A percentile compares a stretch with the other conserved stretches of the same genome.
Evolutionary conservation across 2,888 invertebrate genomes (phyloP).

Genomic region (Tinea semifulvella): DNA sequence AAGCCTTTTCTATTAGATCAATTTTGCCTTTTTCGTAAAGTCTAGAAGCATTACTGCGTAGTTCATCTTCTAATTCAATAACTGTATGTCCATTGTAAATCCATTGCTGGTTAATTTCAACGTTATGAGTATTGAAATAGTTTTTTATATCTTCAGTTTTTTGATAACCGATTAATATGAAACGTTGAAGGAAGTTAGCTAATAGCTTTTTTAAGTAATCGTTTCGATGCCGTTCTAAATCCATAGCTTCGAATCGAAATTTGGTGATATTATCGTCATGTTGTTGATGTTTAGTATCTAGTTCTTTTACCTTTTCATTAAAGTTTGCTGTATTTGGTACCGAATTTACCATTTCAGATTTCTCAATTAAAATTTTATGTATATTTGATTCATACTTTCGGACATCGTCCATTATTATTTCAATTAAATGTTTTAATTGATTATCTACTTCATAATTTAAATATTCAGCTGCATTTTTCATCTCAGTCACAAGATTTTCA

Average conservation of each 20-base stretch:
- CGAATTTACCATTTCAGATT: constrained; percentile 18
- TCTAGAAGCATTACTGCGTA: constrained; percentile 19
- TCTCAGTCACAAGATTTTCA: constrained; percentile 25
- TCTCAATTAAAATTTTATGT: constrained; percentile 18
- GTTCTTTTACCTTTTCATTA: constrained; percentile 27
- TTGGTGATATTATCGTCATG: constrained; percentile 23
- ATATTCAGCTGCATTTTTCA: constrained; percentile 25
- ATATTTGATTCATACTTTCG: constrained; percentile 28
- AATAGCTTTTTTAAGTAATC: constrained; percentile 35
- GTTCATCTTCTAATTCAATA: constrained; percentile 36
- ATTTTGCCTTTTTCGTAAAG: constrained; percentile 21
- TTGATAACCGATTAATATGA: constrained; percentile 34
- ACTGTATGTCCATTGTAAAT: constrained; percentile 44
- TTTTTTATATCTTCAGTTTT: constrained; percentile 40
- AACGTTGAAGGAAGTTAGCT: constrained; percentile 36
- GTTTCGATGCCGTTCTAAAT: constrained; percentile 40
- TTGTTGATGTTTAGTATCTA: constrained; percentile 25
- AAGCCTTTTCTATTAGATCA: constrained; percentile 24
- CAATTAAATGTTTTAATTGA: constrained; percentile 33
- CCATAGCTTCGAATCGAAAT: constrained; percentile 35
- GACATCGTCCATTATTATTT: constrained; percentile 33
- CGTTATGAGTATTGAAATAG: constrained; percentile 44
- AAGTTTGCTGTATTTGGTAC: constrained; percentile 20
- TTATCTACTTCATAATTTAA: constrained; percentile 33
- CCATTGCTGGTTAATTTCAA: constrained; percentile 47